Evolutionary conservation across 2,797 vertebrate species (phyloP), one percentile per base, ranked within the genome.

Genomic region (Microctenopoma lineatum): DNA sequence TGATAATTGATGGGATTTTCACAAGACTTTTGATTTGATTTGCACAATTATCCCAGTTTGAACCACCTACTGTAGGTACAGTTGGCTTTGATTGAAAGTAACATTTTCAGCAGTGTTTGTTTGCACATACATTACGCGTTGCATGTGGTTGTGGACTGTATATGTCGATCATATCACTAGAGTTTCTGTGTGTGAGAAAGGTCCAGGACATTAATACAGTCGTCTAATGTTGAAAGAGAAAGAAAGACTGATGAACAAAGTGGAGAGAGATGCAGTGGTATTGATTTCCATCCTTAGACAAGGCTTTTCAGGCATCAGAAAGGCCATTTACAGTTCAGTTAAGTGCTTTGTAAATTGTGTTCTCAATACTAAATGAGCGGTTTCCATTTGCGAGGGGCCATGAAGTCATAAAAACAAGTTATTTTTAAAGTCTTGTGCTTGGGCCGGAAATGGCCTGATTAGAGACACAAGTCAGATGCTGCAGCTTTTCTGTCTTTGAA

Each of bases 321-420:
- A 90, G 80, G 79, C 83, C 51, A 58, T 92, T 92, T 89, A 89
- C 87, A 86, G 83, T 87, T 86, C 86, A 87, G 87, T 92, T 92
- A 92, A 93, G 90, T 91, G 86, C 87, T 91, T 91, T 90, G 85
- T 92, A 89, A 91, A 92, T 89, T 86, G 83, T 80, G 78, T 83
- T 90, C 81, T 87, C 80, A 38, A 83, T 83, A 79, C 80, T 81
- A 86, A 92, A 92, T 73, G 77, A 92, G 79, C 50, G 45, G 78
- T 84, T 87, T 92, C 90, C 90, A 90, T 93, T 91, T 90, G 79
- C 66, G 26, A 64, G 21, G 61, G 74, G 68, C 75, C 71, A 66
- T 69, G 65, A 79, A 85, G 84, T 88, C 85, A 87, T 91, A 80
- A 91, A 90, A 87, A 81, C 80, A 85, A 80, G 84, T 86, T 92